Evolutionary conservation across 2,113 vertebrate genomes (phyloP).

Genomic region (Brachypteracias leptosomus): DNA sequence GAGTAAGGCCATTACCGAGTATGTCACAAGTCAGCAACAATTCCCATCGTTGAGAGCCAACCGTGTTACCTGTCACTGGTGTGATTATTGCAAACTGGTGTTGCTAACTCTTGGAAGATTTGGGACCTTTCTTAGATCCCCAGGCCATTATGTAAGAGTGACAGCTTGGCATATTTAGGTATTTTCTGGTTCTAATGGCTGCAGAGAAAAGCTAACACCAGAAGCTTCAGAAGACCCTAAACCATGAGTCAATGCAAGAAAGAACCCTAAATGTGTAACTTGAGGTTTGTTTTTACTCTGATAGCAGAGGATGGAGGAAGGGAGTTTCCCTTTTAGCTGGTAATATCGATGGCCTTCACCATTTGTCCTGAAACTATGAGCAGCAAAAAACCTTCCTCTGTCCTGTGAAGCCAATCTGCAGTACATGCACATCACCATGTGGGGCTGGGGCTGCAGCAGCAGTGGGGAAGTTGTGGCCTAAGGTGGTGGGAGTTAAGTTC

Average conservation of each 20-base stretch:
- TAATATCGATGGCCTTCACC: neutral
- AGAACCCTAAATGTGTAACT: neutral
- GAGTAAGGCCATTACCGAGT: neutral
- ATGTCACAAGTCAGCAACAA: neutral
- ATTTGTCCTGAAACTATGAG: neutral
- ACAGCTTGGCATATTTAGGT: neutral
- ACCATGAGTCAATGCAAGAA: neutral
- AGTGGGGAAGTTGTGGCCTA: neutral
- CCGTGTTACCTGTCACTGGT: neutral
- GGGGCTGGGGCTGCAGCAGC: neutral
- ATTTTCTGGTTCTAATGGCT: neutral
- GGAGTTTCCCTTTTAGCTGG: neutral
- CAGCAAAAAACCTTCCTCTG: neutral
- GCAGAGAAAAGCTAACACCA: neutral
- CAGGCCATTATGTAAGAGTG: neutral
- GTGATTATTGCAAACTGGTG: neutral
- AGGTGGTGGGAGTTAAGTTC: neutral
- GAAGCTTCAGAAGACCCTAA: neutral
- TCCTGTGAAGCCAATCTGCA: neutral
- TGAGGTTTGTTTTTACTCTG: neutral
- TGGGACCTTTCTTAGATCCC: neutral
- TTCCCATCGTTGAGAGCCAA: neutral
- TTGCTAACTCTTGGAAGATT: neutral
- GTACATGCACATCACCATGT: rapidly evolving
- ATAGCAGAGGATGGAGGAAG: neutral